phyloP scores from a whole-genome alignment of 2,113 vertebrate genomes.

The Polyodon spathula region DNA sequence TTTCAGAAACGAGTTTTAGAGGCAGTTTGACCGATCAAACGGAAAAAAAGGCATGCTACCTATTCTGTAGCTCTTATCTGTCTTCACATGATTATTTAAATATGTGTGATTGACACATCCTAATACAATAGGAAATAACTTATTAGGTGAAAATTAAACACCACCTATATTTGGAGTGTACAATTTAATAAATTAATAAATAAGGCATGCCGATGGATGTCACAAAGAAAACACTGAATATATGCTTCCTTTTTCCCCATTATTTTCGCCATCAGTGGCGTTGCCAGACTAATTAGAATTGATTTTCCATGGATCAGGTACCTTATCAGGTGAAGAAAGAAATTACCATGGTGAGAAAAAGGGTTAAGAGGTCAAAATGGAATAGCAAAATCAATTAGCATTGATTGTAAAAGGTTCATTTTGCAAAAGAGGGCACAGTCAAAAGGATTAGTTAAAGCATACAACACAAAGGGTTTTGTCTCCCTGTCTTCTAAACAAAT shows the following conservation, averaged over 20 bases:
- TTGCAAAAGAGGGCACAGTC: slow-evolving; percentile 73
- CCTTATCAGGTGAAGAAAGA: slow-evolving; percentile 92
- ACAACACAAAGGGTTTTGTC: slow-evolving; percentile 51
- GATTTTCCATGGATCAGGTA: slow-evolving; percentile 96
- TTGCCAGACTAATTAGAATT: slow-evolving; percentile 96
- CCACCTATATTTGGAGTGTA: too few species aligned
- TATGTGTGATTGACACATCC: too few species aligned
- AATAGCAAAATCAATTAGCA: slow-evolving; percentile 98
- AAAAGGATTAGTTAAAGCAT: slow-evolving; percentile 86
- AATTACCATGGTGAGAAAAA: slow-evolving; percentile 86
- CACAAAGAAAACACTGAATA: slow-evolving; percentile 12
- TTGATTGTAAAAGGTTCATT: slow-evolving; percentile 98
- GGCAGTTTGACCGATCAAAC: not conserved
- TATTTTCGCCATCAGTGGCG: slow-evolving; percentile 56
- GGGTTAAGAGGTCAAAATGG: slow-evolving; percentile 85
- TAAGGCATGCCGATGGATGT: slow-evolving; percentile 4
- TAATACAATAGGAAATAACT: too few species aligned
- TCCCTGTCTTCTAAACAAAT: slow-evolving; percentile 17
- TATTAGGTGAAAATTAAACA: too few species aligned
- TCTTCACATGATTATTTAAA: too few species aligned
- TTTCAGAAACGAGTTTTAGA: not conserved
- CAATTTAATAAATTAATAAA: slow-evolving; percentile 22
- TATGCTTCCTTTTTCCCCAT: slow-evolving; percentile 38
- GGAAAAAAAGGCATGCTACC: too few species aligned
- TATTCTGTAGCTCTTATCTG: too few species aligned